These are phyloP conservation scores for Sminthopsis crassicaudata DNA, from an alignment of 2,113 vertebrate genomes.

Conservation along the genomic window DNA sequence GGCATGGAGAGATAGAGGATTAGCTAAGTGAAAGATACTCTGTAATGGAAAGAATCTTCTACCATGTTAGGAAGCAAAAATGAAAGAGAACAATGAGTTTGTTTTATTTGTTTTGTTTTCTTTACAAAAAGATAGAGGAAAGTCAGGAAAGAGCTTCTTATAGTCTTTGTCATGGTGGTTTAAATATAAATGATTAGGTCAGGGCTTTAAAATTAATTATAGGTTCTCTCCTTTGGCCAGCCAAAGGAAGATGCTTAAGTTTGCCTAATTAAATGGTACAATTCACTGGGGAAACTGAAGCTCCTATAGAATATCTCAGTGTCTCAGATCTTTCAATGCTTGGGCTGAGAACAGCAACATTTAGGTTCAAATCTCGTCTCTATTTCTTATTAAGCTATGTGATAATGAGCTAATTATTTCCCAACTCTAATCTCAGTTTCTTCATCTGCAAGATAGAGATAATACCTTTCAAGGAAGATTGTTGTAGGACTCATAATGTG, in stretches of 20 bases:
- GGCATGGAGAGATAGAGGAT: neutral
- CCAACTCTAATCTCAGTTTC: neutral
- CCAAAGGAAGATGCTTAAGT: neutral
- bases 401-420: neutral
- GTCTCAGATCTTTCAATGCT: neutral
- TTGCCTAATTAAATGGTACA: neutral
- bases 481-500: neutral
- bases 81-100: neutral
- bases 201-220: neutral
- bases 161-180: neutral
- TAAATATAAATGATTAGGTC: neutral
- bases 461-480: neutral
- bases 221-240: neutral
- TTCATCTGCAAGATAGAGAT: neutral
- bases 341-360: neutral
- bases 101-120: too few species aligned
- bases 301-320: neutral
- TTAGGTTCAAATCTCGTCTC: neutral
- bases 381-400: neutral
- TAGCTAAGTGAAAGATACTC: neutral
- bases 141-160: neutral
- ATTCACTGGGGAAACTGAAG: neutral
- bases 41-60: accelerated
- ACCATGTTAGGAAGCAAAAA: neutral
- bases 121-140: neutral